A percentile compares a stretch with the other conserved stretches of the same genome.
Evolutionary conservation across 2,797 vertebrate genomes (phyloP).

Genomic region (Manis pentadactyla): DNA sequence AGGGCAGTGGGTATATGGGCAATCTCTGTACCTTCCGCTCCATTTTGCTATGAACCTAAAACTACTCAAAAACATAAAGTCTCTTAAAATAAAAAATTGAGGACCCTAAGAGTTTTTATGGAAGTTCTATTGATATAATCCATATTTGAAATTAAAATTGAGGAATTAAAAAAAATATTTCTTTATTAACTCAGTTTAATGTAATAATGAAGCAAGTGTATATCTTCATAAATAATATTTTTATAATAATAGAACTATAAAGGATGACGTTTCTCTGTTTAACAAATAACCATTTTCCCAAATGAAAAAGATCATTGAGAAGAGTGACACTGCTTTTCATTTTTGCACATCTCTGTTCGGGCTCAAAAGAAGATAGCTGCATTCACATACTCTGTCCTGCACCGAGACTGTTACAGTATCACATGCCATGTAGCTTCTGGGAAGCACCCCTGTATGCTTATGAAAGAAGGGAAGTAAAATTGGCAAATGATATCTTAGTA

Average conservation of each 20-base stretch:
- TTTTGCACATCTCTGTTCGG: background rate
- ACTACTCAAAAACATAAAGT: background rate
- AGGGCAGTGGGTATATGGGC: background rate
- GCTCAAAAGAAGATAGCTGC: background rate
- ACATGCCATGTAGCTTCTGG: background rate
- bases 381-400: background rate
- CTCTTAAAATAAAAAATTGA: background rate
- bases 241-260: background rate
- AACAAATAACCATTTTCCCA: background rate
- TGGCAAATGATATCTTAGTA: background rate
- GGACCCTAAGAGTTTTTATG: background rate
- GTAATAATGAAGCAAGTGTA: background rate
- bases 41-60: background rate
- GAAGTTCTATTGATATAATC: background rate
- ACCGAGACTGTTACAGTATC: background rate
- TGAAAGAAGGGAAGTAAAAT: background rate
- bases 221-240: background rate
- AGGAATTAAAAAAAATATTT: background rate
- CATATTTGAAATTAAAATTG: background rate
- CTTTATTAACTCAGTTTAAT: slow-evolving; percentile 17
- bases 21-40: background rate
- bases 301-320: background rate
- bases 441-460: background rate
- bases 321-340: background rate
- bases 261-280: background rate